Base-by-base conservation (phyloP, 1,140 invertebrate species). In the Bombus terrestris region DNA sequence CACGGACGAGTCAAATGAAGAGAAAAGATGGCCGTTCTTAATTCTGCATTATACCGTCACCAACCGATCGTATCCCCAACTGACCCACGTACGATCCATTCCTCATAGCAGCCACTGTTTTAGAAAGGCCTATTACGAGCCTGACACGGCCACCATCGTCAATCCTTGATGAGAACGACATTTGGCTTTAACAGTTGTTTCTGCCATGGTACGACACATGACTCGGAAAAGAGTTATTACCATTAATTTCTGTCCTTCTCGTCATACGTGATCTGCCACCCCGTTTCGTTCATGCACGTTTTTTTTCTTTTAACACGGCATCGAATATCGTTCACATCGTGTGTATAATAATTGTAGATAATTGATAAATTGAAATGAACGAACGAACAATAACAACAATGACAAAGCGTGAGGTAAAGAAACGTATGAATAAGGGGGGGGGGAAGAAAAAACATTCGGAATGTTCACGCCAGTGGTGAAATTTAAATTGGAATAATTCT, bases 61-160 rank as follows among this genome's bases (percentile, higher is more conserved):
- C 28, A 1, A 32, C 13, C 39, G 15, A 22, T 25, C 66, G 32
- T 3, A 35, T 35, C 9, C 5, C 66, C 66, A 35, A 68, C 35
- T 10, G 66, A 18, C 66, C 66, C 87, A 89, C 88, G 88, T 89
- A 89, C 78, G 79, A 83, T 86, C 87, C 88, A 89, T 89, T 83
- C 83, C 79, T 89, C 88, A 89, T 74, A 37, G 41, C 41, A 41
- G 79, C 84, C 83, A 80, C 88, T 89, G 88, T 89, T 89, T 89
- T 76, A 43, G 88, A 89, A 80, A 86, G 83, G 88, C 83, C 76
- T 83, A 88, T 89, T 83, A 89, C 81, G 25, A 77, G 77, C 41
- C 77, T 77, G 82, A 84, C 59, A 84, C 39, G 53, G 28, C 76
- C 66, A 59, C 41, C 74, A 2, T 28, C 69, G n/a, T 57, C 53